These are phyloP conservation scores for Trichosurus vulpecula DNA, from an alignment of 2,797 vertebrate species.

Conservation along the genomic window DNA sequence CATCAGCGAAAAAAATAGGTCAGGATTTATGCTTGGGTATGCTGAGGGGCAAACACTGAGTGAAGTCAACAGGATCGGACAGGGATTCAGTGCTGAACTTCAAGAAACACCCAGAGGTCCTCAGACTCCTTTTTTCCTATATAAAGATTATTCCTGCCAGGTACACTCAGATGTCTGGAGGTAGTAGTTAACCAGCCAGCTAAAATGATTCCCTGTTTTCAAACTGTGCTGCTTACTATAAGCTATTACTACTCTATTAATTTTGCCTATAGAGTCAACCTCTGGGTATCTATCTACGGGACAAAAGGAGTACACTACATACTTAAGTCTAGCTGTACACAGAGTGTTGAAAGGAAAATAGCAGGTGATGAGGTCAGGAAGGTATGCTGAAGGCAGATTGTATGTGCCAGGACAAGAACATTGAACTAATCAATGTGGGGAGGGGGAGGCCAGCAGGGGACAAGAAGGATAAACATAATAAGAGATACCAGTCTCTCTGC, in stretches of 20 bases:
- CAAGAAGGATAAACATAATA: background rate
- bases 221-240: background rate
- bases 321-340: background rate
- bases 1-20: constrained; percentile 43
- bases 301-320: background rate
- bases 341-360: background rate
- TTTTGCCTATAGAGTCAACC: background rate
- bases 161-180: constrained; percentile 7
- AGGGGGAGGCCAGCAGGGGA: background rate
- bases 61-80: constrained; percentile 50
- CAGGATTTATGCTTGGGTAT: constrained; percentile 30
- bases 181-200: constrained; percentile 45
- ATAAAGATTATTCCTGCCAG: constrained; percentile 8
- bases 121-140: background rate
- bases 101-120: constrained; percentile 45
- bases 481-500: background rate
- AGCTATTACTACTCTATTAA: background rate
- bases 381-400: background rate
- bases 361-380: background rate
- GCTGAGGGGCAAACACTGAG: background rate
- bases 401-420: background rate
- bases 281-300: background rate
- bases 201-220: background rate
- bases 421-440: background rate
- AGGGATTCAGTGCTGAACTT: background rate